phyloP scores from a whole-genome alignment of 2,797 vertebrate genomes.

The Bradypodion pumilum region DNA sequence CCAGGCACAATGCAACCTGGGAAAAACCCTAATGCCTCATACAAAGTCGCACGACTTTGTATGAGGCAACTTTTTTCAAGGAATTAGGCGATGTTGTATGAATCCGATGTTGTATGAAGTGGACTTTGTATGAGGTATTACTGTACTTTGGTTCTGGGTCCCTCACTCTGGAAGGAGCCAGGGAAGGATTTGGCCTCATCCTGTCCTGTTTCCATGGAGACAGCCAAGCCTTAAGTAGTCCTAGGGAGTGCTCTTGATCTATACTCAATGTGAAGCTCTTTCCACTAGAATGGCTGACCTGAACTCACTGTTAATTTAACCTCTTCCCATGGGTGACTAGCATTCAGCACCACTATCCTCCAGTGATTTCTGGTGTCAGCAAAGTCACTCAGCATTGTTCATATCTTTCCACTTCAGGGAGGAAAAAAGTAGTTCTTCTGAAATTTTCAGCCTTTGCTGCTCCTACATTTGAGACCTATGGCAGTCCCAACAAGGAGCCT shows the following conservation, averaged over 20 bases:
- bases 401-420: not conserved
- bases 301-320: not conserved
- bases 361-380: not conserved
- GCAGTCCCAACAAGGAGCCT: not conserved
- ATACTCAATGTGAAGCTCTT: not conserved
- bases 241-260: not conserved
- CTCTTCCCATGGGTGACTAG: not conserved
- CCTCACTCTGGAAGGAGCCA: not conserved
- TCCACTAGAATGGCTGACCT: not conserved
- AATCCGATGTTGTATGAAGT: too few relatives aligned
- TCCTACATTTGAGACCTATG: not conserved
- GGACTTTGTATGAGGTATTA: too few relatives aligned
- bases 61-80: too few relatives aligned
- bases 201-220: slow-evolving; percentile 1
- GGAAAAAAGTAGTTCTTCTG: not conserved
- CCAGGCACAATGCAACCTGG: too few relatives aligned
- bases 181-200: not conserved
- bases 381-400: not conserved
- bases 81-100: too few relatives aligned
- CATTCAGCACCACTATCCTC: not conserved
- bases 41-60: too few relatives aligned
- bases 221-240: too few relatives aligned
- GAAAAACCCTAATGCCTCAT: too few relatives aligned
- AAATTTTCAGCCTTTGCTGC: not conserved
- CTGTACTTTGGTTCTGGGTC: not conserved